Evolutionary conservation across 2,888 invertebrate species (phyloP), one percentile per base, ranked within the genome.

Genomic region (Troides oblongomaculatus): DNA sequence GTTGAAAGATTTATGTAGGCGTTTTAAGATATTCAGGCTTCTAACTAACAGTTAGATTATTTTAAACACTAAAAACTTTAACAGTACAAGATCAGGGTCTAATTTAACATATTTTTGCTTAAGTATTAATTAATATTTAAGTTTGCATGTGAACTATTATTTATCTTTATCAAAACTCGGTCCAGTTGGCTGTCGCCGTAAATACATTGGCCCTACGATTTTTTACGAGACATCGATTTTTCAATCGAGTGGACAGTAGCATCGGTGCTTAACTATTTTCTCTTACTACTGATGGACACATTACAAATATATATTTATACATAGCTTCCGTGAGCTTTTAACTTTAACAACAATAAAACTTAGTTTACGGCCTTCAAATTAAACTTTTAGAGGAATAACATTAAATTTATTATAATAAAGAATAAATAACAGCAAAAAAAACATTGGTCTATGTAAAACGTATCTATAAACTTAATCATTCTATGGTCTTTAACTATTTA

Each of bases 101-200:
- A 12, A 14, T 46, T 46, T 46, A 46, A 14, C 14, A 14, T 46
- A 14, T 46, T 46, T 46, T 46, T 46, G 46, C 14, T 12, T 14
- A 12, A 46, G 12, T 46, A 46, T 14, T 53, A 53, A 6, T 53
- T n/a, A n/a, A 1, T 53, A n/a, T 14, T 18, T 53, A n/a, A n/a
- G 53, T 53, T 53, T 53, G n/a, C 0, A 6, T 53, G n/a, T 2
- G 18, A 53, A n/a, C 18, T 53, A n/a, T n/a, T 64, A 36, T 7
- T 85, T 86, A 86, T 79, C 84, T 87, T 84, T 85, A 86, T 85
- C 83, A 78, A 78, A 80, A 74, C 76, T 75, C 81, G 79, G 82
- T 81, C 80, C 86, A 82, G 81, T 82, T 79, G 82, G 82, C 78
- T 76, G 81, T 71, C 70, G 76, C 73, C 69, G 75, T 73, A 80